Evolutionary conservation across 2,113 vertebrate species (phyloP).

Genomic region (Cheirogaleus medius): DNA sequence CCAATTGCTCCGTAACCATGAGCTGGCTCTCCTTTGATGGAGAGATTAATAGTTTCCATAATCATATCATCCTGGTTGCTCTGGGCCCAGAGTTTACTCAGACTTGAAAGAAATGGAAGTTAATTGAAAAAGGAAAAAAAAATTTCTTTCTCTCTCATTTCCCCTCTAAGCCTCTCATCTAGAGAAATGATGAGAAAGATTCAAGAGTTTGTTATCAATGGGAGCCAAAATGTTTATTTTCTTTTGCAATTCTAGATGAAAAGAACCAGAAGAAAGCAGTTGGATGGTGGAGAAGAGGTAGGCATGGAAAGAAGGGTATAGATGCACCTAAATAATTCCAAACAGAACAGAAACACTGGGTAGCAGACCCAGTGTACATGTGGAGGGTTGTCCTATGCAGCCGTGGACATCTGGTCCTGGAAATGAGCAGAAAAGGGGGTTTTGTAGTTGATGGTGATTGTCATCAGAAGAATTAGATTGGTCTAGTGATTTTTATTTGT

Average conservation of each 20-base stretch:
- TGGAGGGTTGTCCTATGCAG: neutral
- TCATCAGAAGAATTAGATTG: neutral
- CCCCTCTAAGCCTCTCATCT: slow-evolving; percentile 36
- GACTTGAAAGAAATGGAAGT: slow-evolving; percentile 82
- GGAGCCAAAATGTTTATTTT: neutral
- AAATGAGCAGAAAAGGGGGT: neutral
- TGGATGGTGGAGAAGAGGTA: neutral
- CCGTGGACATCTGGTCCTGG: neutral
- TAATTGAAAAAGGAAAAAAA: slow-evolving; percentile 81
- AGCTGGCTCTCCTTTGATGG: slow-evolving; percentile 35
- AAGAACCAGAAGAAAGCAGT: neutral
- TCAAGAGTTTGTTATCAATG: neutral
- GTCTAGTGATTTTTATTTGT: neutral
- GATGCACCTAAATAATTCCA: neutral
- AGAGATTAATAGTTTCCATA: slow-evolving; percentile 61
- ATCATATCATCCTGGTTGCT: slow-evolving; percentile 78
- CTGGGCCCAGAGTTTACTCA: slow-evolving; percentile 72
- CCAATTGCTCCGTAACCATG: neutral
- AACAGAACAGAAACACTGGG: neutral
- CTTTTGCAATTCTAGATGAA: slow-evolving; percentile 26
- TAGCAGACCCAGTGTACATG: rapidly evolving
- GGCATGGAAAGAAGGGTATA: neutral
- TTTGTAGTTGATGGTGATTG: neutral
- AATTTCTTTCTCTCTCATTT: slow-evolving; percentile 49
- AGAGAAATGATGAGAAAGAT: slow-evolving; percentile 37